Evolutionary conservation across 2,797 vertebrate species (phyloP).

Genomic region (Fistularia tabacaria): DNA sequence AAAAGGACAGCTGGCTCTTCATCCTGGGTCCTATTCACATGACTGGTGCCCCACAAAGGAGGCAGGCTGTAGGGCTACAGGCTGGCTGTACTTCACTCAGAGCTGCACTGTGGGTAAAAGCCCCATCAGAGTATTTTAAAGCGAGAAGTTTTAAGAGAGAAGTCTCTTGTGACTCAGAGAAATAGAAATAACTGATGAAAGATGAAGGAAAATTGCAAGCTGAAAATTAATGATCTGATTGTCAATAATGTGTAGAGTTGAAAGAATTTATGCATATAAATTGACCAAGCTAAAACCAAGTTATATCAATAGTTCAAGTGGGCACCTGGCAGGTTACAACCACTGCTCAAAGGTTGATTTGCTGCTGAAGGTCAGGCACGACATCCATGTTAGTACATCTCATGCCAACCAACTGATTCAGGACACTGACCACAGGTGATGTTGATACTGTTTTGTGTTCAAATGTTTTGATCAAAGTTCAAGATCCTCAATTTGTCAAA

Average conservation of each 20-base stretch:
- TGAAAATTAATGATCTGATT: too few relatives aligned
- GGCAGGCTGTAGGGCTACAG: slow-evolving; percentile 41
- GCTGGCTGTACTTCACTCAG: slow-evolving; percentile 37
- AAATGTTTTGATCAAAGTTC: background rate
- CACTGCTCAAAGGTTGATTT: too few relatives aligned
- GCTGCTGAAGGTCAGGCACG: too few relatives aligned
- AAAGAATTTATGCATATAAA: background rate
- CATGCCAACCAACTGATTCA: background rate
- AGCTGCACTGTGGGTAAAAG: slow-evolving; percentile 12
- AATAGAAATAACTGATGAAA: too few relatives aligned
- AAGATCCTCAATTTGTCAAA: too few relatives aligned
- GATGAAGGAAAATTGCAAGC: too few relatives aligned
- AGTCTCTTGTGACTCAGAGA: slow-evolving; percentile 12
- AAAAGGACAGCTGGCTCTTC: slow-evolving; percentile 67
- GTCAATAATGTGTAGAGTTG: too few relatives aligned
- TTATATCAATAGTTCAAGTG: background rate
- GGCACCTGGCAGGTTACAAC: too few relatives aligned
- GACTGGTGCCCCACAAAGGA: slow-evolving; percentile 66
- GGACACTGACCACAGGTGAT: too few relatives aligned
- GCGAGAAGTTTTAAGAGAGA: slow-evolving; percentile 23
- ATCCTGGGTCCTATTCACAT: slow-evolving; percentile 64
- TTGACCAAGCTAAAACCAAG: background rate
- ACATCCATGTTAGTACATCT: too few relatives aligned
- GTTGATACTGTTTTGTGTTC: background rate
- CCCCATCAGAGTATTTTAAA: slow-evolving; percentile 19